Percentiles rank a stretch among this genome's conserved stretches.
These are phyloP conservation scores for Campoletis sonorensis DNA, from an alignment of 1,140 invertebrate species.

Conservation along the genomic window DNA sequence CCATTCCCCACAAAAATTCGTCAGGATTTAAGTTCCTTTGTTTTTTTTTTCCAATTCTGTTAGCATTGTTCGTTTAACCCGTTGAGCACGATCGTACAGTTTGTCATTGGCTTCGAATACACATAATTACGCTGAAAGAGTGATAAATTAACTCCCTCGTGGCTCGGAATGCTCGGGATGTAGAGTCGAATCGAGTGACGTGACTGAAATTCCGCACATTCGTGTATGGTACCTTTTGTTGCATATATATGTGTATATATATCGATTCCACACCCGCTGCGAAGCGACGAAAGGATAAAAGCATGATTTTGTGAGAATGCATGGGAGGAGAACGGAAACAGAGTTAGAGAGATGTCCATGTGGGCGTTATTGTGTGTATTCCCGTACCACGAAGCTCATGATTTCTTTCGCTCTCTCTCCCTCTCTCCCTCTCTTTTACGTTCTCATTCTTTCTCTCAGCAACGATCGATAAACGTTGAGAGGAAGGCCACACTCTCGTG, in stretches of 20 bases:
- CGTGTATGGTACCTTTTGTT: not conserved
- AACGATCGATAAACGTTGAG: conserved; percentile 18
- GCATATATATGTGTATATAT: not conserved
- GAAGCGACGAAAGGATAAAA: conserved; percentile 57
- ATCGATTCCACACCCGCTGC: conserved; percentile 53
- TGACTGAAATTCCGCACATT: conserved; percentile 53
- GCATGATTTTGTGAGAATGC: conserved; percentile 41
- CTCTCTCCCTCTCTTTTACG: not conserved
- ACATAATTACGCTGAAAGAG: too few species aligned
- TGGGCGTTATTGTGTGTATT: conserved; percentile 29
- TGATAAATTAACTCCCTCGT: too few species aligned
- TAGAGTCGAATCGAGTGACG: conserved; percentile 33
- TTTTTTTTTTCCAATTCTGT: too few species aligned
- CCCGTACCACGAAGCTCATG: not conserved
- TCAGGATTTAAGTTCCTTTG: too few species aligned
- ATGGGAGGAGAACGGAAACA: not conserved
- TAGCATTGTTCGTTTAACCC: too few species aligned
- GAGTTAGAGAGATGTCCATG: not conserved
- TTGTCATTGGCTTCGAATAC: too few species aligned
- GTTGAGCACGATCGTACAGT: too few species aligned
- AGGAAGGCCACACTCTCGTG: conserved; percentile 45
- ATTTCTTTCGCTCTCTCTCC: not conserved
- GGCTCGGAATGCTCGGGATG: not conserved
- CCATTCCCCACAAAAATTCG: too few species aligned
- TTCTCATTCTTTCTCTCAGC: conserved; percentile 19